Evolutionary conservation across 1,140 invertebrate species (phyloP).

Genomic region (Sarcophaga bullata): DNA sequence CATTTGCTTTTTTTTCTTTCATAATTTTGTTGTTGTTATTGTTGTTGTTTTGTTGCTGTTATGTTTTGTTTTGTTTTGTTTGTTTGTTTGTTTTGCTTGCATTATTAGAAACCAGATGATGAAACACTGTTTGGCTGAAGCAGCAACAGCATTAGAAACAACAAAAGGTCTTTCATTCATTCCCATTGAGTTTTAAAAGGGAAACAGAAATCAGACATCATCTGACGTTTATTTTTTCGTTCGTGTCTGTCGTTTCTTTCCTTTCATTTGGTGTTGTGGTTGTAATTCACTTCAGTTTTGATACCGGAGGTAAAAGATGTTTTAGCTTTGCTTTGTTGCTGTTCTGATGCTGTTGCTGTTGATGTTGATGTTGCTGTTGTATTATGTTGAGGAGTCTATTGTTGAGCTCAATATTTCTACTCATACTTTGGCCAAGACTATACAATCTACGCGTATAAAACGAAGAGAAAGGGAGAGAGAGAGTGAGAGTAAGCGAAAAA

Average conservation of each 20-base stretch:
- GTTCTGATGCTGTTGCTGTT: neutral
- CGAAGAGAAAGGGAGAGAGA: too few species aligned
- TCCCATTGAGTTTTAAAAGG: neutral
- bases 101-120: neutral
- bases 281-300: neutral
- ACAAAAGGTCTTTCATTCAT: slow-evolving; percentile 1
- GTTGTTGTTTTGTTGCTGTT: too few species aligned
- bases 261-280: neutral
- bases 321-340: neutral
- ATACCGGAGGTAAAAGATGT: neutral
- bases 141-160: slow-evolving; percentile 3
- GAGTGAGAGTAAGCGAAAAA: too few species aligned
- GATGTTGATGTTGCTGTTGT: neutral
- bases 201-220: slow-evolving; percentile 24
- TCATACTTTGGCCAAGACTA: too few species aligned
- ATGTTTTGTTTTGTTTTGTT: too few species aligned
- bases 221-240: neutral
- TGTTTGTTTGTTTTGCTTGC: too few species aligned
- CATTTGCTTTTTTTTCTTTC: neutral
- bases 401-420: too few species aligned
- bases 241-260: neutral
- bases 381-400: too few species aligned
- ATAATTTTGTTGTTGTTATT: too few species aligned
- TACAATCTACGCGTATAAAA: too few species aligned
- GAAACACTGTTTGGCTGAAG: neutral